phyloP scores from a whole-genome alignment of 2,888 invertebrate genomes.

The Acronicta aceris region DNA sequence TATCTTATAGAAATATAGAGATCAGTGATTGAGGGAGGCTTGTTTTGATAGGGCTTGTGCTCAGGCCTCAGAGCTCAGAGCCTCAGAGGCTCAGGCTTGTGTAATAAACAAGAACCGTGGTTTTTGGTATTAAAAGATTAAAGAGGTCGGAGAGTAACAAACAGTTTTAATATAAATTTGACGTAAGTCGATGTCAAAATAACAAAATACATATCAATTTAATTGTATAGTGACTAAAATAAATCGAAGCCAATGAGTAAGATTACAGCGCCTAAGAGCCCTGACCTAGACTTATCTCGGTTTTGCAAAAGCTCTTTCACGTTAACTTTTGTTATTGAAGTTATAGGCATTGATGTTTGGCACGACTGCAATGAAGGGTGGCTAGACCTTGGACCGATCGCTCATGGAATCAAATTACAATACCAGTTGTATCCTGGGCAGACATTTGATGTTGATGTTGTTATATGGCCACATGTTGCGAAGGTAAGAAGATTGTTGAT shows the following conservation, averaged over 20 bases:
- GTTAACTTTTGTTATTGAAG: slow-evolving; percentile 78
- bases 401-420: slow-evolving; percentile 73
- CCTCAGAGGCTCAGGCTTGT: too few relatives aligned
- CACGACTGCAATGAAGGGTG: slow-evolving; percentile 75
- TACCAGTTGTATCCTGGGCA: slow-evolving; percentile 77
- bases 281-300: slow-evolving; percentile 32
- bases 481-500: slow-evolving; percentile 66
- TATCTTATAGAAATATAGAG: too few relatives aligned
- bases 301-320: slow-evolving; percentile 69
- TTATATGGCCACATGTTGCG: slow-evolving; percentile 79
- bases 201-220: background rate
- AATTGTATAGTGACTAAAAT: background rate
- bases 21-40: too few relatives aligned
- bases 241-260: slow-evolving; percentile 55
- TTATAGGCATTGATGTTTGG: slow-evolving; percentile 76
- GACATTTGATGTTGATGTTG: slow-evolving; percentile 73
- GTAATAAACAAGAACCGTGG: too few relatives aligned
- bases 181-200: background rate
- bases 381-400: slow-evolving; percentile 70
- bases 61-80: too few relatives aligned
- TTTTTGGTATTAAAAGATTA: background rate
- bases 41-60: too few relatives aligned
- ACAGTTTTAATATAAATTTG: background rate
- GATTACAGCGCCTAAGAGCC: slow-evolving; percentile 29
- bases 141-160: background rate